A percentile compares a stretch with the other conserved stretches of the same genome.
These are phyloP conservation scores for Spondyliosoma cantharus DNA, from an alignment of 2,797 vertebrate species.

Conservation along the genomic window DNA sequence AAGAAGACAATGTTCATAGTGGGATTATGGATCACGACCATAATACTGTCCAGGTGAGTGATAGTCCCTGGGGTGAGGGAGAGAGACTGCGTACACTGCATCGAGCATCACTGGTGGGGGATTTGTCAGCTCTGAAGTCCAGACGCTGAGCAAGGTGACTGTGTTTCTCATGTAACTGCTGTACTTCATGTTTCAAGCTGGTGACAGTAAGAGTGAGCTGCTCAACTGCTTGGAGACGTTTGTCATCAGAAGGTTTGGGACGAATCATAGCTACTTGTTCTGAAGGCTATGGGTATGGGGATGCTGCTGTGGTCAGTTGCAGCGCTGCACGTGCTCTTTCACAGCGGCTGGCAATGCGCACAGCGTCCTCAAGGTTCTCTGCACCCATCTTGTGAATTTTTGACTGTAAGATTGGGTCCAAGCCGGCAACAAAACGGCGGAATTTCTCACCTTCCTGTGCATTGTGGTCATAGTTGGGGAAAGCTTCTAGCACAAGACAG, in stretches of 20 bases:
- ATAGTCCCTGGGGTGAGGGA: background rate
- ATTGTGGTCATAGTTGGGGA: slow-evolving; percentile 19
- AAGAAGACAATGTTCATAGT: background rate
- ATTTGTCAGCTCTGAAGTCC: background rate
- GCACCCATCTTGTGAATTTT: too few relatives aligned
- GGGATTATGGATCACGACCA: background rate
- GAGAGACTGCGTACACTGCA: slow-evolving; percentile 19
- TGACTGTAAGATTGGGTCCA: background rate
- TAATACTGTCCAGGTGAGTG: too few relatives aligned
- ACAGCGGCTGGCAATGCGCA: too few relatives aligned
- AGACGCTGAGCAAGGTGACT: slow-evolving; percentile 4
- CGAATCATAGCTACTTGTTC: too few relatives aligned
- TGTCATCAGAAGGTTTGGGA: too few relatives aligned
- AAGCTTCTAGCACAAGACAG: slow-evolving; percentile 34
- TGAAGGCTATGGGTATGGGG: too few relatives aligned
- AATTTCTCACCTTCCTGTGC: slow-evolving; percentile 7
- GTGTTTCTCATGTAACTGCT: slow-evolving; percentile 24
- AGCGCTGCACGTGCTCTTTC: too few relatives aligned
- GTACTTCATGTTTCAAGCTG: slow-evolving; percentile 27
- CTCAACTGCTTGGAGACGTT: too few relatives aligned
- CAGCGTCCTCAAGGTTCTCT: too few relatives aligned
- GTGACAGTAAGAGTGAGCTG: slow-evolving; percentile 36
- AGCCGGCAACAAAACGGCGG: background rate
- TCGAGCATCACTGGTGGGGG: background rate
- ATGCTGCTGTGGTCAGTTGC: too few relatives aligned